Percentiles rank a stretch among this genome's conserved stretches.
phyloP scores from a whole-genome alignment of 2,888 invertebrate species.

The Diarsia dahlii region DNA sequence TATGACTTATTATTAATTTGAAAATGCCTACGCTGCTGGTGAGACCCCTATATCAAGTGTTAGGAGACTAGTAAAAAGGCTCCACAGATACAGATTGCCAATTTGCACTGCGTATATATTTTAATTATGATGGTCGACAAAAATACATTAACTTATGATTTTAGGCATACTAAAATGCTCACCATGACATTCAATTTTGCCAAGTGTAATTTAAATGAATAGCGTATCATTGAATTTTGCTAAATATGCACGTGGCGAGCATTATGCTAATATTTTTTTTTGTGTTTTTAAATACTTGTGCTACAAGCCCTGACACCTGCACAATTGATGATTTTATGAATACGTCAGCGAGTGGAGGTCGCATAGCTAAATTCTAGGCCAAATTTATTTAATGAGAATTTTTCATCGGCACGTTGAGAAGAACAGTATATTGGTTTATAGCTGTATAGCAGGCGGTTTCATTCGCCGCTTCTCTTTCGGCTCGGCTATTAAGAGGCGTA shows the following conservation, averaged over 20 bases:
- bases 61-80: not conserved
- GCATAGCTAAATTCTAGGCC: too few relatives aligned
- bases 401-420: too few relatives aligned
- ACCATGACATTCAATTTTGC: not conserved
- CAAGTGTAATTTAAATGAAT: too few relatives aligned
- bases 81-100: conserved; percentile 9
- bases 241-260: not conserved
- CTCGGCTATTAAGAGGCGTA: not conserved
- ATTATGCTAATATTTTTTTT: too few relatives aligned
- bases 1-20: not conserved
- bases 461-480: not conserved
- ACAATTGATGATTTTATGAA: too few relatives aligned
- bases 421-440: not conserved
- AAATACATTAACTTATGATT: not conserved
- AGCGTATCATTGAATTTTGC: not conserved
- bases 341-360: too few relatives aligned
- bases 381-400: too few relatives aligned
- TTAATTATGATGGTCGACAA: not conserved
- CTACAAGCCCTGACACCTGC: too few relatives aligned
- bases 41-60: not conserved
- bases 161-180: not conserved
- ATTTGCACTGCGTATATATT: not conserved
- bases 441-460: not conserved
- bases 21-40: conserved; percentile 4
- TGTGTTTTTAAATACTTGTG: too few relatives aligned